Base-by-base conservation (phyloP, 2,888 invertebrate species). In the Hermaeophaga mercurialis region DNA sequence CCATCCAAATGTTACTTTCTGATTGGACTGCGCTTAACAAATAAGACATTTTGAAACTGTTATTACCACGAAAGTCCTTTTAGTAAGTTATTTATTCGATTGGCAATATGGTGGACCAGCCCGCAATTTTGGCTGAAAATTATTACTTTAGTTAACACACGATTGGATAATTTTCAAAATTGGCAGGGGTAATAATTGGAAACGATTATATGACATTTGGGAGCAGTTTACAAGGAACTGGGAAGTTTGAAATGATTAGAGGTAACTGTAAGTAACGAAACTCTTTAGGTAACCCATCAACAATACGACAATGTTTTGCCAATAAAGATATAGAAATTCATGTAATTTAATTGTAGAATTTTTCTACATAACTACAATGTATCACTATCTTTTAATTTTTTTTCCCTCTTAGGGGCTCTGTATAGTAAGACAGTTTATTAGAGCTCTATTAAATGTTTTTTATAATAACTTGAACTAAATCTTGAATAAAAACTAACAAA, bases 191-290 rank as follows among this genome's bases (percentile, higher is more conserved):
- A 14, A 9, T 19, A 39, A 39, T 39, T 39, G 39, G 19, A 39
- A 39, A 39, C 39, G 39, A 39, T 39, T 39, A 39, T 39, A 19
- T 19, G 39, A 39, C 39, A 39, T 39, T 39, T 39, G 39, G 18
- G 9, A 22, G 19, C 6, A 12, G 2, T 19, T 15, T 7, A 39
- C 18, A 39, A 14, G 19, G 19, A 38, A 38, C 4, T 31, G 12
- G 31, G 22, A 22, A 22, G 6, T 22, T 22, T 5, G 6, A 22
- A 22, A 22, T n/a, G n/a, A n/a, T n/a, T n/a, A n/a, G n/a, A n/a
- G n/a, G n/a, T n/a, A n/a, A n/a, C n/a, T n/a, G n/a, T n/a, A n/a
- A n/a, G n/a, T n/a, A n/a, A n/a, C n/a, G n/a, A n/a, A n/a, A n/a
- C n/a, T n/a, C n/a, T n/a, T n/a, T n/a, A n/a, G n/a, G n/a, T n/a